Evolutionary conservation across 2,888 invertebrate species (phyloP).

Genomic region (Eurytoma adleriae): DNA sequence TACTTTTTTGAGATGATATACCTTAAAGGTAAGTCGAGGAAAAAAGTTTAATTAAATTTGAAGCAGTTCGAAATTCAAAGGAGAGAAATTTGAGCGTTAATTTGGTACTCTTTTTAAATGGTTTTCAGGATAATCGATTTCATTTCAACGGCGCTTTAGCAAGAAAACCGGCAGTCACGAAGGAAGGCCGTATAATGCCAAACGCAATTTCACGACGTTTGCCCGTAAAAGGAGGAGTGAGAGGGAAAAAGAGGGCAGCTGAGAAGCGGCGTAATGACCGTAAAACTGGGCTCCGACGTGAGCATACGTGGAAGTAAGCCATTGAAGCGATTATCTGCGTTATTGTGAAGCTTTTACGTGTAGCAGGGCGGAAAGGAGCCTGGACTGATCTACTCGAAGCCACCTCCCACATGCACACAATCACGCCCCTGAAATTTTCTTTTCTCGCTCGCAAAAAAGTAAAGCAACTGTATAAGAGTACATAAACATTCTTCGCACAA

Average conservation of each 20-base stretch:
- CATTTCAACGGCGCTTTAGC: constrained; percentile 20
- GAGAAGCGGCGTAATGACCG: constrained; percentile 30
- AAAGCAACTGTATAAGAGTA: too few relatives aligned
- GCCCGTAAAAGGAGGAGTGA: constrained; percentile 15
- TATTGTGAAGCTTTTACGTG: constrained; percentile 30
- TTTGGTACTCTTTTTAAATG: constrained; percentile 15
- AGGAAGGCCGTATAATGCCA: constrained; percentile 10
- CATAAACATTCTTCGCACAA: too few relatives aligned
- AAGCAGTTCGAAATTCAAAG: background rate
- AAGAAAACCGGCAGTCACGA: constrained; percentile 5
- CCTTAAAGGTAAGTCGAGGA: too few relatives aligned
- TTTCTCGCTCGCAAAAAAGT: constrained; percentile 18
- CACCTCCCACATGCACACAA: constrained; percentile 2
- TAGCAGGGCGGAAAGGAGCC: background rate
- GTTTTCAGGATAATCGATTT: constrained; percentile 23
- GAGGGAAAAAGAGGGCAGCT: constrained; percentile 17
- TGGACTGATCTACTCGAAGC: constrained; percentile 26
- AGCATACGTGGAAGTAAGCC: constrained; percentile 44
- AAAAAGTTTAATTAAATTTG: background rate
- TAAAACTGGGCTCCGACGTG: constrained; percentile 23
- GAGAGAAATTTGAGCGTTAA: background rate
- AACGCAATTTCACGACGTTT: constrained; percentile 42
- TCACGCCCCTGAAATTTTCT: constrained; percentile 35
- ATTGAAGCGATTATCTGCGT: constrained; percentile 47
- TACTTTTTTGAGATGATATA: too few relatives aligned